Evolutionary conservation across 1,140 invertebrate species (phyloP).

Genomic region (Mactra quadrangularis): DNA sequence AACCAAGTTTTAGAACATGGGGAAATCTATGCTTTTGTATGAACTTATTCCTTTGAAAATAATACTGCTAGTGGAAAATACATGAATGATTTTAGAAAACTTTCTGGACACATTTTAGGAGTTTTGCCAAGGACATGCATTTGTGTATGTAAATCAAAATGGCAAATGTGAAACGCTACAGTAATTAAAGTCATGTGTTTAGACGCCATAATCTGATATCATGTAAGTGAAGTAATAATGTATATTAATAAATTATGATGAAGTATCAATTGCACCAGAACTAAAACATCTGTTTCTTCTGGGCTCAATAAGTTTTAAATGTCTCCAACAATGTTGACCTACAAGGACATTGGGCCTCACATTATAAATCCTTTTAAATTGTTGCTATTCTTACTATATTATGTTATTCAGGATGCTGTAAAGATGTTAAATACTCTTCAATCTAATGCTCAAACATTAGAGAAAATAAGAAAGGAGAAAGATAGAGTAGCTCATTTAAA

Average conservation of each 20-base stretch:
- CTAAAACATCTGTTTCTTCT: neutral
- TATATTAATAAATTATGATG: neutral
- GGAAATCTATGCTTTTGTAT: too few relatives aligned
- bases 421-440: conserved; percentile 88
- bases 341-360: neutral
- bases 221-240: neutral
- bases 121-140: too few relatives aligned
- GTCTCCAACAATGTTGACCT: neutral
- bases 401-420: conserved; percentile 88
- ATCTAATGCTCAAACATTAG: conserved; percentile 87
- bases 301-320: neutral
- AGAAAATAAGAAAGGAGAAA: conserved; percentile 84
- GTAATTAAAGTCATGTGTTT: too few relatives aligned
- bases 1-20: too few relatives aligned
- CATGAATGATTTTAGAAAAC: too few relatives aligned
- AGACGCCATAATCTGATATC: neutral
- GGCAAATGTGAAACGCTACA: too few relatives aligned
- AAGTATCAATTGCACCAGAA: neutral
- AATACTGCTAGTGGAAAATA: too few relatives aligned
- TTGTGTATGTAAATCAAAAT: too few relatives aligned
- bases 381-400: too few relatives aligned
- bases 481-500: conserved; percentile 83
- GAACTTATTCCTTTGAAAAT: too few relatives aligned
- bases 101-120: too few relatives aligned
- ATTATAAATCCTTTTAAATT: neutral